Evolutionary conservation across 2,113 vertebrate genomes (phyloP).

Genomic region (Peromyscus leucopus): DNA sequence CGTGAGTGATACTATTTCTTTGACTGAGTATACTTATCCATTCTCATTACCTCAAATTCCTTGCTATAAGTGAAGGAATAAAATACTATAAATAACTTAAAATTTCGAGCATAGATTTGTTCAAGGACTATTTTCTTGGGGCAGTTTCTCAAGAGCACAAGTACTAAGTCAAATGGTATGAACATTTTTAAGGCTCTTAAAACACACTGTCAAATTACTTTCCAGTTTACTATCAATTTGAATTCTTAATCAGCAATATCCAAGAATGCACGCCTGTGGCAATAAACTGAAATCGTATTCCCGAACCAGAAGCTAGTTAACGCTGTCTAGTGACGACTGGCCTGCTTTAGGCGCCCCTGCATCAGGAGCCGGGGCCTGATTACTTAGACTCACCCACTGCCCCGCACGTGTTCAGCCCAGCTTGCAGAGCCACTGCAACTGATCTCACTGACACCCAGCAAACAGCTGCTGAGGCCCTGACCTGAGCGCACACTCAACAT

Average conservation of each 20-base stretch:
- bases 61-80: slow-evolving; percentile 44
- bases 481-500: not conserved
- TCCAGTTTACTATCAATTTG: slow-evolving; percentile 24
- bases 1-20: slow-evolving; percentile 41
- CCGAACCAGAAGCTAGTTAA: not conserved
- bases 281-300: slow-evolving; percentile 2
- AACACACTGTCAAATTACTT: slow-evolving; percentile 33
- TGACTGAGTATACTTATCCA: slow-evolving; percentile 14
- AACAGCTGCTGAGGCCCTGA: not conserved
- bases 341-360: not conserved
- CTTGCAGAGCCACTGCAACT: too few relatives aligned
- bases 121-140: slow-evolving; percentile 55
- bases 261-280: not conserved
- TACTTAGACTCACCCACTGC: not conserved
- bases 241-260: slow-evolving; percentile 18
- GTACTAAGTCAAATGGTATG: slow-evolving; percentile 47
- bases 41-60: not conserved
- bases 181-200: slow-evolving; percentile 41
- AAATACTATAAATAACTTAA: slow-evolving; percentile 43
- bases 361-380: not conserved
- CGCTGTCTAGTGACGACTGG: not conserved
- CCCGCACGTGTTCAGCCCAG: too few relatives aligned
- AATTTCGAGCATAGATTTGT: not conserved
- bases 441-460: not conserved
- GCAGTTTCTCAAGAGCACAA: slow-evolving; percentile 54